Percentiles rank a stretch among this genome's conserved stretches.
Evolutionary conservation across 1,140 invertebrate genomes (phyloP).

Genomic region (Achroia grisella): DNA sequence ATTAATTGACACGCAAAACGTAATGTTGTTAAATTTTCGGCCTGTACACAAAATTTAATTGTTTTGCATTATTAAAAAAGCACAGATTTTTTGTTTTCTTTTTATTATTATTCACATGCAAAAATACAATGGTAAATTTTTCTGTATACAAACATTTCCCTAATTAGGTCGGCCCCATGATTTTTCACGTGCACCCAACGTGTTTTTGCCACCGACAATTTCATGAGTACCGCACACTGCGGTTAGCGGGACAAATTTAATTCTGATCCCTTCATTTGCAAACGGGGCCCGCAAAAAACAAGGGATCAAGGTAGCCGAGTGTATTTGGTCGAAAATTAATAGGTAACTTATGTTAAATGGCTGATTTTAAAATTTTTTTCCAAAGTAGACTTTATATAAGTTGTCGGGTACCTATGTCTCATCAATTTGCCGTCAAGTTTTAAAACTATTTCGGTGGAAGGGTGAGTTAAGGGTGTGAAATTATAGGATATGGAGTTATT

Average conservation of each 20-base stretch:
- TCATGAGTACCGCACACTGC: background rate
- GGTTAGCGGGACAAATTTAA: slow-evolving; percentile 2
- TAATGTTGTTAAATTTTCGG: too few relatives aligned
- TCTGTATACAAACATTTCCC: background rate
- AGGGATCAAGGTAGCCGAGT: background rate
- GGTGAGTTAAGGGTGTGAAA: too few relatives aligned
- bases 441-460: too few relatives aligned
- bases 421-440: too few relatives aligned
- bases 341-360: background rate
- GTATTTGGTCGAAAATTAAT: background rate
- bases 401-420: too few relatives aligned
- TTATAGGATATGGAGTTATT: too few relatives aligned
- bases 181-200: slow-evolving; percentile 1
- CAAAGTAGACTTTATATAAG: too few relatives aligned
- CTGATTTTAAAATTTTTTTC: too few relatives aligned
- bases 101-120: background rate
- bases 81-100: too few relatives aligned
- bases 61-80: too few relatives aligned
- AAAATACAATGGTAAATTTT: background rate
- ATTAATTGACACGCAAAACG: too few relatives aligned
- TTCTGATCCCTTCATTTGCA: slow-evolving; percentile 4
- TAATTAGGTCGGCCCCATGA: slow-evolving; percentile 4
- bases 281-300: background rate
- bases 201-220: background rate
- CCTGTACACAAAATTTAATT: too few relatives aligned